Percentiles rank a stretch among this genome's conserved stretches.
phyloP scores from a whole-genome alignment of 2,113 vertebrate species.

The Oreocharis arfaki region DNA sequence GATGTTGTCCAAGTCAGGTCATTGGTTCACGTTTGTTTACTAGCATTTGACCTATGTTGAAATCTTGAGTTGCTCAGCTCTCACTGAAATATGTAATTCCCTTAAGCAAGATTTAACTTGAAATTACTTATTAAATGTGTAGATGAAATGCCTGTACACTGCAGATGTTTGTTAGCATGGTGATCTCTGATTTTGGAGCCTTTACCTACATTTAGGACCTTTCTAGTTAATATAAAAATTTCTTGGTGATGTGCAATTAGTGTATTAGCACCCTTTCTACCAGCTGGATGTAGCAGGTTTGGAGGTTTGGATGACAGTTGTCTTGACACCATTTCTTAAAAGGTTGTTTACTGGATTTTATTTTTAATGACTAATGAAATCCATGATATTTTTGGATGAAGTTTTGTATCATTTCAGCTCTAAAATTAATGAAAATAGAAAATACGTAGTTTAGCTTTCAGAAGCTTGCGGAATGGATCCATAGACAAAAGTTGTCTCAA shows the following conservation, averaged over 20 bases:
- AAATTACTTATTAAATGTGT: background rate
- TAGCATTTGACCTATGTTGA: slow-evolving; percentile 1
- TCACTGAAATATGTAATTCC: background rate
- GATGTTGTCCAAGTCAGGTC: background rate
- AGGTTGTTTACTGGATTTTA: background rate
- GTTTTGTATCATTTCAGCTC: background rate
- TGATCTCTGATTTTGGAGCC: background rate
- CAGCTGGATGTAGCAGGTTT: background rate
- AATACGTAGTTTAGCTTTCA: background rate
- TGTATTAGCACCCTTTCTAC: background rate
- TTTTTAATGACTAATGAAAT: background rate
- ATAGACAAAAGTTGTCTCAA: background rate
- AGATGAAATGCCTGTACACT: background rate
- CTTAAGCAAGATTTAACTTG: background rate
- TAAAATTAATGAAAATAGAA: background rate
- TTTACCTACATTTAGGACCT: background rate
- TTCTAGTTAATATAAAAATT: background rate
- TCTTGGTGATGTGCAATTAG: background rate
- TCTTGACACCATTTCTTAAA: background rate
- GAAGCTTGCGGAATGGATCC: background rate
- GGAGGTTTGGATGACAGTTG: background rate
- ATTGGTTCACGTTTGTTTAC: slow-evolving; percentile 24
- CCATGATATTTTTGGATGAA: background rate
- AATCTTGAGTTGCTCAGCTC: background rate
- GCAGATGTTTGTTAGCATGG: background rate